Conservation (phyloP, 2,113 vertebrate species). For the Sylvicapra grimmia region DNA sequence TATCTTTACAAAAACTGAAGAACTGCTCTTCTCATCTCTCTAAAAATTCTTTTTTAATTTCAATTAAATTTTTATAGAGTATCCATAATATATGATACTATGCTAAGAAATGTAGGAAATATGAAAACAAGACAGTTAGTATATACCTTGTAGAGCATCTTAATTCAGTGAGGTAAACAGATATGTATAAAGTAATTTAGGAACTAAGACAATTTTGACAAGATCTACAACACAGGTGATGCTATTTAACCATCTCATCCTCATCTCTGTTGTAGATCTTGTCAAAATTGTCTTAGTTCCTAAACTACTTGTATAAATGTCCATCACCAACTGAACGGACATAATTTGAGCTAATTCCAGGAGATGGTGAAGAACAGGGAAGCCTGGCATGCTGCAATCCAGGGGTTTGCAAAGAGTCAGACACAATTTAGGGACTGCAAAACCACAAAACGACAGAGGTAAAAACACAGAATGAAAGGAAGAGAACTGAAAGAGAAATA, state of each 20-base stretch:
- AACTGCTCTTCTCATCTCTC: neutral
- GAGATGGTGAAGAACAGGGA: neutral
- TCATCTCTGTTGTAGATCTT: neutral
- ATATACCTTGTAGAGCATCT: neutral
- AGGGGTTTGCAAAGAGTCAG: neutral
- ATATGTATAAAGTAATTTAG: constrained; percentile 3
- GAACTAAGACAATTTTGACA: constrained; percentile 4
- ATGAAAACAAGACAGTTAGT: neutral
- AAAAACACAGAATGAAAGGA: constrained; percentile 8
- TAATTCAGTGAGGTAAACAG: constrained; percentile 5
- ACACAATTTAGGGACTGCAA: neutral
- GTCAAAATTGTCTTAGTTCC: neutral
- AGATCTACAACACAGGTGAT: neutral
- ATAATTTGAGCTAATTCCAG: neutral
- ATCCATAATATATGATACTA: neutral
- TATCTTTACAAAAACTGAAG: neutral
- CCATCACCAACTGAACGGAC: neutral
- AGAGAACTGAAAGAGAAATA: neutral
- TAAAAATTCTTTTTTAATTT: neutral
- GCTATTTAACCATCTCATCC: neutral
- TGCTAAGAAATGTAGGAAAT: constrained; percentile 19
- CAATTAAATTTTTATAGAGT: neutral
- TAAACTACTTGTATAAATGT: neutral
- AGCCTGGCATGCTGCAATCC: neutral
- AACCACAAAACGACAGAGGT: neutral